phyloP scores from a whole-genome alignment of 2,888 invertebrate species.

The Drosophila koepferae region DNA sequence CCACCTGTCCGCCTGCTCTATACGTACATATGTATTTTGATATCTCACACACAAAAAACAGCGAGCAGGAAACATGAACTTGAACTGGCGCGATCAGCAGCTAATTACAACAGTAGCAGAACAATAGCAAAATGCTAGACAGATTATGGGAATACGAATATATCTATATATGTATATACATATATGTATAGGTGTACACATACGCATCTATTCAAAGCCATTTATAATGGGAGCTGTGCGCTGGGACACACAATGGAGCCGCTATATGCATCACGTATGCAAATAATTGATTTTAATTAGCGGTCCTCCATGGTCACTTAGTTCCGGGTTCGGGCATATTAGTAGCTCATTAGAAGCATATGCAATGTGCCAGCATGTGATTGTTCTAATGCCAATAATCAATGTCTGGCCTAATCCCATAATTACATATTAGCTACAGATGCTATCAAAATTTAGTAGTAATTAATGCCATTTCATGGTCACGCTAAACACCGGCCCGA shows the following conservation, averaged over 20 bases:
- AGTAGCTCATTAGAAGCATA: not conserved
- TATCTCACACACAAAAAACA: not conserved
- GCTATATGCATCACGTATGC: conserved; percentile 12
- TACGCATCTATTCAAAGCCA: conserved; percentile 6
- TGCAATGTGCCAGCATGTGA: not conserved
- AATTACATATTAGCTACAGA: not conserved
- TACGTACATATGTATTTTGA: not conserved
- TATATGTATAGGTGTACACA: conserved; percentile 3
- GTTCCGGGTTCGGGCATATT: conserved; percentile 6
- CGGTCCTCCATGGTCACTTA: conserved; percentile 37
- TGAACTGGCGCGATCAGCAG: conserved; percentile 47
- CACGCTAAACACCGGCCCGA: not conserved
- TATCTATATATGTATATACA: conserved; percentile 7
- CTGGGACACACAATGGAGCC: conserved; percentile 1
- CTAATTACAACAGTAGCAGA: conserved; percentile 47
- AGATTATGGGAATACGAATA: conserved; percentile 49
- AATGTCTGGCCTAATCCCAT: not conserved
- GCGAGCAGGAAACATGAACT: conserved; percentile 53
- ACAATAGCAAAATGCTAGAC: conserved; percentile 54
- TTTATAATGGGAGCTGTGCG: not conserved
- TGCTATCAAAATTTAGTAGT: not conserved
- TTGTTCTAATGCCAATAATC: not conserved
- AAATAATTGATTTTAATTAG: conserved; percentile 36
- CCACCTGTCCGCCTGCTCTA: not conserved
- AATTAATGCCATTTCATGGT: conserved; percentile 2